Percentiles rank a stretch among this genome's conserved stretches.
Conservation (phyloP, 2,797 vertebrate species). For the Chromobotia macracanthus region DNA sequence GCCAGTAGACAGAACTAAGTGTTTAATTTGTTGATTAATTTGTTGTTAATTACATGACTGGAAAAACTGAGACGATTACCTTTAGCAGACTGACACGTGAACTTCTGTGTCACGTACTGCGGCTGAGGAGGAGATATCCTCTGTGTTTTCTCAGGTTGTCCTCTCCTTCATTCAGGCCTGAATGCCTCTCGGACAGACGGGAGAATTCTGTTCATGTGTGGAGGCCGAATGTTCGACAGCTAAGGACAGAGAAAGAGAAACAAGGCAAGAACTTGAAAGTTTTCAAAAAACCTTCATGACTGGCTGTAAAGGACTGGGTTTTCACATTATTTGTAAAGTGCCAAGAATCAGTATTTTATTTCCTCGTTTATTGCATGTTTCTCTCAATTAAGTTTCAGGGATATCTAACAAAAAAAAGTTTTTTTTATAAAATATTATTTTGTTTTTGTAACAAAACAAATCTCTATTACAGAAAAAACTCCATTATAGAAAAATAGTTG, state of each 20-base stretch:
- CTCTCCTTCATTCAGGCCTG: background rate
- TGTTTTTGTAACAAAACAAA: background rate
- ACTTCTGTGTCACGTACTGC: background rate
- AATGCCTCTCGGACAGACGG: background rate
- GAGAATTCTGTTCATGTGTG: background rate
- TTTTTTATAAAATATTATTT: no score
- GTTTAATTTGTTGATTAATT: no score
- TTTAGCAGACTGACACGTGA: background rate
- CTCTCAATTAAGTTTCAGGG: background rate
- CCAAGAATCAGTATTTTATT: background rate
- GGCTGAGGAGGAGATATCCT: no score
- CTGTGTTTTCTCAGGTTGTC: background rate
- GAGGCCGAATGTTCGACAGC: background rate
- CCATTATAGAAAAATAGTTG: background rate
- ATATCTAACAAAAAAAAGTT: background rate
- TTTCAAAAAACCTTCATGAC: background rate
- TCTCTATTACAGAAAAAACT: background rate
- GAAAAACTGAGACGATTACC: no score
- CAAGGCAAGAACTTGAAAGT: background rate
- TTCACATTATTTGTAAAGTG: conserved; percentile 28
- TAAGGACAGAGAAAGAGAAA: background rate
- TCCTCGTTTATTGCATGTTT: background rate
- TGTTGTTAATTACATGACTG: no score
- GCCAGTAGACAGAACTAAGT: no score
- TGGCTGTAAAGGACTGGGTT: background rate